Percentiles rank a stretch among this genome's conserved stretches.
Conservation (phyloP, 2,113 vertebrate species). For the Elachura formosa region DNA sequence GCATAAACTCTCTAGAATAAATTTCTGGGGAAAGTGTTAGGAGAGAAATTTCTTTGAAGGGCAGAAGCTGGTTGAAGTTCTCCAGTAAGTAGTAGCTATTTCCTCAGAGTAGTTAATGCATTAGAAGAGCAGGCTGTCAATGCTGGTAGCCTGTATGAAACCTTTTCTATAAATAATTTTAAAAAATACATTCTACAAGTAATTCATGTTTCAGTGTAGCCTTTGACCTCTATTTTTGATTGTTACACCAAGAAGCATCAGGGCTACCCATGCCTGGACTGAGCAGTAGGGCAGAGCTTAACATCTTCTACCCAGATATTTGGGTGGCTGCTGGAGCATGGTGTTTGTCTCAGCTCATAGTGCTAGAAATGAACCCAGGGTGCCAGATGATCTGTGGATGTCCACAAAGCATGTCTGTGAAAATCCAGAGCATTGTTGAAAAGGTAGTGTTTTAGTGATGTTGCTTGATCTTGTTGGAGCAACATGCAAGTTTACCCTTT, state of each 20-base stretch:
- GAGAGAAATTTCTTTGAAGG: background rate
- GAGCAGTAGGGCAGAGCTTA: background rate
- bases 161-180: background rate
- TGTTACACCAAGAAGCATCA: rapidly evolving
- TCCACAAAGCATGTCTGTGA: background rate
- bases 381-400: background rate
- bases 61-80: background rate
- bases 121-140: background rate
- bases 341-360: background rate
- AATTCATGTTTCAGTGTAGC: background rate
- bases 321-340: background rate
- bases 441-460: background rate
- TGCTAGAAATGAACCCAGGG: background rate
- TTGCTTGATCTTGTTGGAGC: rapidly evolving
- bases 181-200: background rate
- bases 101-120: background rate
- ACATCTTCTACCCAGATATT: background rate
- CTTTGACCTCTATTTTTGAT: background rate
- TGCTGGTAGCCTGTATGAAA: background rate
- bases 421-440: background rate
- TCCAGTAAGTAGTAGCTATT: background rate
- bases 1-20: background rate
- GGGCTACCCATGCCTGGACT: background rate
- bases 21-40: background rate
- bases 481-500: background rate